Conservation (phyloP, 2,113 vertebrate species). For the Daphoenositta chrysoptera region DNA sequence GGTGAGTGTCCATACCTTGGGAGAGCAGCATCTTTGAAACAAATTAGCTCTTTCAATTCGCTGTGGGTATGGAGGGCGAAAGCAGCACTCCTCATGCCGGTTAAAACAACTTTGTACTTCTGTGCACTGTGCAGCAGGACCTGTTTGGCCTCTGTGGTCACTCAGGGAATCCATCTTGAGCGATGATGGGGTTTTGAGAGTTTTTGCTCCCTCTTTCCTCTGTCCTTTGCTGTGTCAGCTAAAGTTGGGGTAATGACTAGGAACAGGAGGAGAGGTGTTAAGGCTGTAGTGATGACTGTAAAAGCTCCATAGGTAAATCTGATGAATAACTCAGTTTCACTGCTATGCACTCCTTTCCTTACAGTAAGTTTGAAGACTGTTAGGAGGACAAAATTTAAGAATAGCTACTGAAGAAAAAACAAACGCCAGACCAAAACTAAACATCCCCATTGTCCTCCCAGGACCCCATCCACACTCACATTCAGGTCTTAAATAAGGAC, state of each 20-base stretch:
- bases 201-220: background rate
- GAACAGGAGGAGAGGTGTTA: background rate
- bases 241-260: background rate
- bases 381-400: background rate
- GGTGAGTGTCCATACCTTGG: slow-evolving; percentile 26
- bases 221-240: background rate
- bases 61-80: rapidly evolving
- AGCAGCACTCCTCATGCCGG: background rate
- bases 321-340: background rate
- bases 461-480: background rate
- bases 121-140: background rate
- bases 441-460: background rate
- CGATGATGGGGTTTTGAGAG: background rate
- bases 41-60: background rate
- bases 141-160: background rate
- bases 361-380: background rate
- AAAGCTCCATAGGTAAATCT: background rate
- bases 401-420: background rate
- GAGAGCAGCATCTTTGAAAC: background rate
- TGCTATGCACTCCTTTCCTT: background rate
- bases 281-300: background rate
- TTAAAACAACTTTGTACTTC: background rate
- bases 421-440: background rate
- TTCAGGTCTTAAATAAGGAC: background rate
- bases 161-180: background rate